Evolutionary conservation across 37 sponge, comb jelly and placozoan species (phyloP), one percentile per base, ranked within the genome.

Genomic region (Axinella damicornis): DNA sequence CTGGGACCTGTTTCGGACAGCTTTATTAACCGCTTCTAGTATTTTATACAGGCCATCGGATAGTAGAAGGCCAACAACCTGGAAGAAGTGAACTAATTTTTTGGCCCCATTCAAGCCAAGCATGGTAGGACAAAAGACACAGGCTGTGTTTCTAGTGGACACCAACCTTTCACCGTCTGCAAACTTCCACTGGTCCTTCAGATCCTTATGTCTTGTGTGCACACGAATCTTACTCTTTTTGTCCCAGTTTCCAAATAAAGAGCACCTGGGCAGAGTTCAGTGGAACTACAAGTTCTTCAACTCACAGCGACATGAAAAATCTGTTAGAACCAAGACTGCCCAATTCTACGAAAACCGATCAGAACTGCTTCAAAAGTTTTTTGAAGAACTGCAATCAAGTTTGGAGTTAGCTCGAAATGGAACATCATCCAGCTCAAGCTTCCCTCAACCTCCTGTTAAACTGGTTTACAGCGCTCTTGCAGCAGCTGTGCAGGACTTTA

Each of bases 261-360:
- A 65, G 68, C 69, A 86, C 63, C 54, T 70, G 9, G 55, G 73
- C 4, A 25, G 34, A 19, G 37, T 88, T 9, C 73, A 68, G 57
- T 88, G 88, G 88, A 88, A 74, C 37, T 88, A 81, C 36, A 58
- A 57, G 36, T 81, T 88, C 13, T 81, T 81, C 37, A 59, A 72
- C 76, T 65, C 71, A 37, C 53, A 12, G 13, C 24, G 5, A 17
- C 40, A 38, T 27, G 62, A 31, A 30, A 74, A 60, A 20, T 33
- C 62, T 1, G 5, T 74, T 0, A 22, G 58, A 21, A 59, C 31
- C 4, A 67, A 65, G 27, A 63, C 59, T 15, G 20, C 32, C 1
- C 72, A 77, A 11, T 88, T 88, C 61, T 41, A 61, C 22, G 83
- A 88, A 19, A 52, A 70, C 13, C 69, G 71, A 27, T 77, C 77